Evolutionary conservation across 2,113 vertebrate species (phyloP), one percentile per base, ranked within the genome.

Genomic region (Panthera uncia): DNA sequence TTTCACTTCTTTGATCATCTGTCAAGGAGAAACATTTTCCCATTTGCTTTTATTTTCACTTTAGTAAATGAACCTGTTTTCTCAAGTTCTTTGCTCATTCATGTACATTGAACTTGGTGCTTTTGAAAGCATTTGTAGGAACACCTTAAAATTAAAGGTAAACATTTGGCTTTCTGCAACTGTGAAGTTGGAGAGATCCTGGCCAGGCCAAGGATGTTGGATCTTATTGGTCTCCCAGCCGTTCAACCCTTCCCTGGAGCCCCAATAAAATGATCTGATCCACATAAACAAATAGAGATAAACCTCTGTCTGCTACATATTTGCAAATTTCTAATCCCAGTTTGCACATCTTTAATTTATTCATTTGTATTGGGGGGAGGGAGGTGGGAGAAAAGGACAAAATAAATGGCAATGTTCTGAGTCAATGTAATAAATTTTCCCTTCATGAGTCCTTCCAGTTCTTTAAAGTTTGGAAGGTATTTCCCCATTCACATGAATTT

Each of bases 371-470:
- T 55, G 66, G 11, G 10, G 5, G 2, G 8, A 68, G 12, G 18
- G 36, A 16, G 12, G 23, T 25, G 6, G 33, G 33, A 79, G 63
- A 85, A 73, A 68, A 38, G 48, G 61, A 83, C 21, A 91, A 25
- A 96, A 85, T 63, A 92, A 89, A 65, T 83, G 74, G 45, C 88
- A 96, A 52, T 57, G n/a, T 91, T 92, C 61, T 61, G 23, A 91
- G 63, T 83, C 29, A 90, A 81, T 50, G 11, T 92, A 76, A 96
- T 71, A 15, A 82, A 78, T 52, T 81, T 95, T 66, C n/a, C 45
- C 15, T 27, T 89, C 29, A 1, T 69, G 4, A 94, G 65, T 74
- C 48, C 45, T 78, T 93, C 7, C 1, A 88, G 50, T 63, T 87
- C 81, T 96, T 76, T 71, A 41, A 94, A 61, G 55, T 81, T 86